Percentiles rank a stretch among this genome's conserved stretches.
Evolutionary conservation across 2,113 vertebrate species (phyloP).

Genomic region (Ptyas mucosa): DNA sequence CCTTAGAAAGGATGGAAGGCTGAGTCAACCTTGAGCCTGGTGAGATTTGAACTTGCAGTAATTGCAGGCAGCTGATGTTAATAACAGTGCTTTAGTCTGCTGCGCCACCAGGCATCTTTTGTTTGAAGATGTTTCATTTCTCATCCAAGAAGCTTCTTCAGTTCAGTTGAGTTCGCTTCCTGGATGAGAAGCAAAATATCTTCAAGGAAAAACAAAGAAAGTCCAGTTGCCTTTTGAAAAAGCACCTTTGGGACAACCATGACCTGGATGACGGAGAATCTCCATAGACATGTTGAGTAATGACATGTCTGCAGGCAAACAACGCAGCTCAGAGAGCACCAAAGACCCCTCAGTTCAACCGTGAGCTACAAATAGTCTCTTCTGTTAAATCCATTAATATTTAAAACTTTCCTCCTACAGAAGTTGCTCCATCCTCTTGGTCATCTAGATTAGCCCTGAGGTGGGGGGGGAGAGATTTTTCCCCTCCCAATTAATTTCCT

Average conservation of each 20-base stretch:
- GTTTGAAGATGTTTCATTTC: too few relatives aligned
- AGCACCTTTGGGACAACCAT: not conserved
- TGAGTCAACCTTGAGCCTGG: too few relatives aligned
- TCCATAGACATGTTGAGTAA: not conserved
- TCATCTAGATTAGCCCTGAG: not conserved
- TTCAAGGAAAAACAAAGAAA: not conserved
- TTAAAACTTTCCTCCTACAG: not conserved
- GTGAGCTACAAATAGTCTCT: not conserved
- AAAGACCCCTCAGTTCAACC: not conserved
- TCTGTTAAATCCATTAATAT: not conserved
- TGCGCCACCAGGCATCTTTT: too few relatives aligned
- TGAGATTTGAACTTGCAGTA: too few relatives aligned
- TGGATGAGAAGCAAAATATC: not conserved
- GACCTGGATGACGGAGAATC: not conserved
- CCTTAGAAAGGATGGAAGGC: too few relatives aligned
- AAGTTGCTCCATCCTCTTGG: not conserved
- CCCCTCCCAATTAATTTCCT: not conserved
- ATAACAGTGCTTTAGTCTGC: too few relatives aligned
- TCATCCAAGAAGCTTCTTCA: too few relatives aligned
- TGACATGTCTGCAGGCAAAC: not conserved
- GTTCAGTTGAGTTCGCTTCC: not conserved
- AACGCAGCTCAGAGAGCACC: not conserved
- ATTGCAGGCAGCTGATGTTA: too few relatives aligned
- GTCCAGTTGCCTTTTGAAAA: not conserved
- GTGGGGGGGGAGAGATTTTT: not conserved